Conservation (phyloP, 2,797 vertebrate species). For the Sphaeramia orbicularis region DNA sequence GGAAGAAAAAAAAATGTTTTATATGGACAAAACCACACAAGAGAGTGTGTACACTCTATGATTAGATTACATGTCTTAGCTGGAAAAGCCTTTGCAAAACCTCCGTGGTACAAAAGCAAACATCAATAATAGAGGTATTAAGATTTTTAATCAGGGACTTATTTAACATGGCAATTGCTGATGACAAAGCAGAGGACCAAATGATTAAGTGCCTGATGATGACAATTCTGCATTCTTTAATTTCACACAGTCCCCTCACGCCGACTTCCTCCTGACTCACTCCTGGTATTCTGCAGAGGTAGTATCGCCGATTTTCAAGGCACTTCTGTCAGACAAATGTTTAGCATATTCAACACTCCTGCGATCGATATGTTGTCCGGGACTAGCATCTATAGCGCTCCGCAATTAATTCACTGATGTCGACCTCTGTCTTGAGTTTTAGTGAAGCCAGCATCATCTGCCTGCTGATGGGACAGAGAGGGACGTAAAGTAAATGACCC, state of each 20-base stretch:
- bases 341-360: conserved; percentile 79
- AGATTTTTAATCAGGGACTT: conserved; percentile 66
- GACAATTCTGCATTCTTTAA: conserved; percentile 44
- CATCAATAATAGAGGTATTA: conserved; percentile 68
- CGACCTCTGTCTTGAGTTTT: conserved; percentile 79
- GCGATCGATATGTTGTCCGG: conserved; percentile 78
- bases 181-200: conserved; percentile 49
- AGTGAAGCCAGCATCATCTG: conserved; percentile 67
- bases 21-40: conserved; percentile 4
- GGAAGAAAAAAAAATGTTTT: not conserved
- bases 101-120: conserved; percentile 62
- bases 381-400: conserved; percentile 54
- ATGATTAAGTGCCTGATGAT: conserved; percentile 53
- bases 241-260: conserved; percentile 23
- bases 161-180: conserved; percentile 68
- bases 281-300: conserved; percentile 53
- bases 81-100: conserved; percentile 62
- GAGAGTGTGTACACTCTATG: conserved; percentile 15
- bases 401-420: conserved; percentile 77
- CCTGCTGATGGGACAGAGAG: conserved; percentile 65
- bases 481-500: conserved; percentile 67
- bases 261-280: conserved; percentile 26
- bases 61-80: conserved; percentile 60
- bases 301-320: conserved; percentile 54
- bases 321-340: conserved; percentile 60